phyloP scores from a whole-genome alignment of 2,888 invertebrate species.

The Romanomermis culicivorax region DNA sequence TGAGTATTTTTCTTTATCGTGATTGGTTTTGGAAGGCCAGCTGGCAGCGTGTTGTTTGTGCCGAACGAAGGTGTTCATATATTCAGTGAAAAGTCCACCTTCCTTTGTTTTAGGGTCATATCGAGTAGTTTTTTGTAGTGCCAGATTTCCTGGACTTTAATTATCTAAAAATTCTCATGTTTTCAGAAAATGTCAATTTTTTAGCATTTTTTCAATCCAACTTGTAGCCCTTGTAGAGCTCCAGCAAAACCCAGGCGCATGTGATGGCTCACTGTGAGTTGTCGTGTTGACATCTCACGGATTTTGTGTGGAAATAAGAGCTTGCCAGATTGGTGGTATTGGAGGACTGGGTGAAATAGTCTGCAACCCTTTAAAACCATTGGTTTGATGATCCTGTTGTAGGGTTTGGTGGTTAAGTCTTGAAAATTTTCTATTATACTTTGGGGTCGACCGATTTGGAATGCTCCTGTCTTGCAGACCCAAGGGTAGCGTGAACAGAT shows the following conservation, averaged over 20 bases:
- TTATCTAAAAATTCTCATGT: not conserved
- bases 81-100: conserved; percentile 18
- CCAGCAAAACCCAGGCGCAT: too few species aligned
- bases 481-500: conserved; percentile 20
- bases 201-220: too few species aligned
- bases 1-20: not conserved
- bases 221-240: too few species aligned
- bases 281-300: too few species aligned
- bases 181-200: too few species aligned
- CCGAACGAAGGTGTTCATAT: conserved; percentile 18
- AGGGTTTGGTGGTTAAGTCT: too few species aligned
- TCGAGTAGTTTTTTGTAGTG: not conserved
- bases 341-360: not conserved
- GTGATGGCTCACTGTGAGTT: too few species aligned
- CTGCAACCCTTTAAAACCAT: not conserved
- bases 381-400: not conserved
- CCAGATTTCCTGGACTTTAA: not conserved
- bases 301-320: not conserved
- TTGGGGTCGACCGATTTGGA: not conserved
- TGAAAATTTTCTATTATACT: not conserved
- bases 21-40: not conserved
- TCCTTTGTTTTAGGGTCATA: not conserved
- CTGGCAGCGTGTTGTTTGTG: conserved; percentile 18
- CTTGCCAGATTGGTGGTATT: not conserved
- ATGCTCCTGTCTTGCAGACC: not conserved